These are phyloP conservation scores for Ceratina calcarata DNA, from an alignment of 1,140 invertebrate genomes.

Conservation along the genomic window DNA sequence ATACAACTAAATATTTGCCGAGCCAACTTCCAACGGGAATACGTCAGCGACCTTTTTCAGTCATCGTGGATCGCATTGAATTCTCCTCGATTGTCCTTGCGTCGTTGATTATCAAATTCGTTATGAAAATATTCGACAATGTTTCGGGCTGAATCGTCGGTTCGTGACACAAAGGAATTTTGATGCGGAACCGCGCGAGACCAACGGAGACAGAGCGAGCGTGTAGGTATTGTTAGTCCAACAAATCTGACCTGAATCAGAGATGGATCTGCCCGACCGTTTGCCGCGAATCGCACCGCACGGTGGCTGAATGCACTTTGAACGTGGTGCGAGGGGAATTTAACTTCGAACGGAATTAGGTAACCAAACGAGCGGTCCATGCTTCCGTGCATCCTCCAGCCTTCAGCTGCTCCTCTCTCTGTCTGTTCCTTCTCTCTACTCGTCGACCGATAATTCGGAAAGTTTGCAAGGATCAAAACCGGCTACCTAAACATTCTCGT, in stretches of 20 bases:
- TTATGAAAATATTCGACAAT: background rate
- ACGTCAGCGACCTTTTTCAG: background rate
- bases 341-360: conserved; percentile 54
- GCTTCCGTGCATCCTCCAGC: background rate
- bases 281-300: conserved; percentile 30
- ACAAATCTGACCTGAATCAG: conserved; percentile 55
- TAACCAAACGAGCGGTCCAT: conserved; percentile 46
- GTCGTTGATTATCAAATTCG: background rate
- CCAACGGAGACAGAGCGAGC: background rate
- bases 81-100: background rate
- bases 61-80: background rate
- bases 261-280: conserved; percentile 46
- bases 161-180: conserved; percentile 30
- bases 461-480: conserved; percentile 28
- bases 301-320: conserved; percentile 40
- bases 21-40: background rate
- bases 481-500: conserved; percentile 5
- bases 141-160: background rate
- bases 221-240: conserved; percentile 40
- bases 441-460: conserved; percentile 29
- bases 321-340: conserved; percentile 41
- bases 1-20: conserved; percentile 4
- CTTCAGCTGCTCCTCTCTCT: background rate
- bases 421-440: background rate
- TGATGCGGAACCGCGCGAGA: conserved; percentile 4